Conservation (phyloP, 2,888 invertebrate species). For the Macrophya annulata region DNA sequence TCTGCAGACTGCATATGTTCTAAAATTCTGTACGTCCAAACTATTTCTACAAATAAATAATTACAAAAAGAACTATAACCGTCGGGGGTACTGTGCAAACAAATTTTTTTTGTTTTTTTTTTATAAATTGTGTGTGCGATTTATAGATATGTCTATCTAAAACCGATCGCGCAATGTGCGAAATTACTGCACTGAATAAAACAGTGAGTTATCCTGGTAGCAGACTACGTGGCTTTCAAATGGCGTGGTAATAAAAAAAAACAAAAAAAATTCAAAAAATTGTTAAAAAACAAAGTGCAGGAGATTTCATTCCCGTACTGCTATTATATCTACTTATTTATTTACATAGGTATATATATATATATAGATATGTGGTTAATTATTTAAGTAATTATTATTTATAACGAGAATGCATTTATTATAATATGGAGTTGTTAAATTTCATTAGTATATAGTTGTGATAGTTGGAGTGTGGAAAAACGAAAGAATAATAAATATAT, state of each 20-base stretch:
- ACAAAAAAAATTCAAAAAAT: background rate
- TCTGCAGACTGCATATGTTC: background rate
- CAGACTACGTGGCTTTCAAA: background rate
- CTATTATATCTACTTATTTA: background rate
- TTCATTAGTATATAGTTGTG: background rate
- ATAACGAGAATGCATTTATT: background rate
- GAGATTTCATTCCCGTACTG: too few species aligned
- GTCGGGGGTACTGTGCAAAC: background rate
- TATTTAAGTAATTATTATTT: background rate
- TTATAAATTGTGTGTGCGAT: slow-evolving; percentile 4
- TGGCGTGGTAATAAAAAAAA: background rate
- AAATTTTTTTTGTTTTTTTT: too few species aligned
- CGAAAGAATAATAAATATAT: background rate
- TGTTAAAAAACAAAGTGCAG: background rate
- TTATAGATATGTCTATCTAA: slow-evolving; percentile 5
- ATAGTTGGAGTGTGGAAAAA: background rate
- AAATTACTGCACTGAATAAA: slow-evolving; percentile 10
- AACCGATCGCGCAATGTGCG: background rate
- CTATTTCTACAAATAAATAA: background rate
- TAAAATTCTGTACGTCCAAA: background rate
- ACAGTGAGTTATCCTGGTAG: background rate
- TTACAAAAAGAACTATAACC: background rate
- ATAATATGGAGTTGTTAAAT: background rate
- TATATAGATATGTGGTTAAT: background rate
- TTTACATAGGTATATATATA: background rate